Evolutionary conservation across 1,140 invertebrate genomes (phyloP).

Genomic region (Branchinecta lynchi): DNA sequence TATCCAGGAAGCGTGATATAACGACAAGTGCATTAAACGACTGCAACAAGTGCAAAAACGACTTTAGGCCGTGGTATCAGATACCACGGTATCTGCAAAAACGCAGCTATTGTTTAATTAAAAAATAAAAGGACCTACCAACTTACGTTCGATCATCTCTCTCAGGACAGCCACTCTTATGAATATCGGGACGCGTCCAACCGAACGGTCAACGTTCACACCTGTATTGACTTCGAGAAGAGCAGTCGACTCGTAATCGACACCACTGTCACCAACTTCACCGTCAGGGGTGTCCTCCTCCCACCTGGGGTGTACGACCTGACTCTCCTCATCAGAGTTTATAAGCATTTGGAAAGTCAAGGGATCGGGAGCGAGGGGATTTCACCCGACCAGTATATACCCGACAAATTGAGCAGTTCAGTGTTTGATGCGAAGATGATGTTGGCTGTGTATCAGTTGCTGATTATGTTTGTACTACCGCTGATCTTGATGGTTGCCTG

Average conservation of each 20-base stretch:
- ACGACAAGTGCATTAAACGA: too few relatives aligned
- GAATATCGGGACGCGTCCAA: not conserved
- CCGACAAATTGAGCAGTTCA: not conserved
- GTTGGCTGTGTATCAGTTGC: conserved; percentile 33
- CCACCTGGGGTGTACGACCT: not conserved
- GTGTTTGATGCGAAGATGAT: conserved; percentile 20
- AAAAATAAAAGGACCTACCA: too few relatives aligned
- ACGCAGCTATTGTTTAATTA: too few relatives aligned
- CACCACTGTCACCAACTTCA: not conserved
- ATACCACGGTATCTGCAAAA: too few relatives aligned
- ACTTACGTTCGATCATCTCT: not conserved
- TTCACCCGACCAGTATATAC: not conserved
- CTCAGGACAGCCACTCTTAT: not conserved
- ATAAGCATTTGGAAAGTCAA: not conserved
- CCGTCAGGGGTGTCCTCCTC: not conserved
- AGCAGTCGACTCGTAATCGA: not conserved
- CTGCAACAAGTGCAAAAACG: too few relatives aligned
- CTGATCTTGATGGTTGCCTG: conserved; percentile 34
- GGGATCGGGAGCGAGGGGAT: not conserved
- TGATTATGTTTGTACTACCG: conserved; percentile 34
- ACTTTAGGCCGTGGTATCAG: too few relatives aligned
- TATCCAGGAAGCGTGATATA: too few relatives aligned
- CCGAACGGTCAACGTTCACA: not conserved
- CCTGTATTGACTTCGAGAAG: not conserved
- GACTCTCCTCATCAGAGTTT: not conserved